Conservation (phyloP, 2,113 vertebrate species). For the Laticauda colubrina region DNA sequence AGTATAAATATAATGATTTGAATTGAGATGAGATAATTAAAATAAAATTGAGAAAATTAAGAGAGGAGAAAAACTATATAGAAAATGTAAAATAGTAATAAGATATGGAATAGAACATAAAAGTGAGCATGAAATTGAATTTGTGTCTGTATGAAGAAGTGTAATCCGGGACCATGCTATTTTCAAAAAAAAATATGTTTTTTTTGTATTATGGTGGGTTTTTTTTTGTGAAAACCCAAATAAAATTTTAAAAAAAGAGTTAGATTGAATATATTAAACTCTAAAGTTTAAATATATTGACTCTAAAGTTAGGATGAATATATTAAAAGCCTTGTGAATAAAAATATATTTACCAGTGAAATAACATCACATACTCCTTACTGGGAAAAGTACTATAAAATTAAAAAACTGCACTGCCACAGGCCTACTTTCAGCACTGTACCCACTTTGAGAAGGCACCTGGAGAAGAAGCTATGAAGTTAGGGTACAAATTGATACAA, state of each 20-base stretch:
- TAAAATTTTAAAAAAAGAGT: neutral
- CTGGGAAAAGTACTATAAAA: neutral
- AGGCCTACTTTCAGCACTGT: neutral
- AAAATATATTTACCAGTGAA: neutral
- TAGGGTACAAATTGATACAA: neutral
- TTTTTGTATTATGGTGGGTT: too few species aligned
- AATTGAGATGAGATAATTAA: too few species aligned
- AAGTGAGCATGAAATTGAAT: too few species aligned
- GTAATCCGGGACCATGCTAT: too few species aligned
- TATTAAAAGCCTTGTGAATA: neutral
- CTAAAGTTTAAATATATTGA: neutral
- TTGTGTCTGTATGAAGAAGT: too few species aligned
- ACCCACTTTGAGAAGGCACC: neutral
- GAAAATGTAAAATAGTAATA: too few species aligned
- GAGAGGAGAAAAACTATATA: too few species aligned
- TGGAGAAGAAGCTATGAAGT: neutral
- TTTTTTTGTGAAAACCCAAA: too few species aligned
- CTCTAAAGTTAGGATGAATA: neutral
- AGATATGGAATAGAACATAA: too few species aligned
- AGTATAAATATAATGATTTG: too few species aligned
- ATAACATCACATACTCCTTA: neutral
- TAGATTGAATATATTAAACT: neutral
- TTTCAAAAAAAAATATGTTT: too few species aligned
- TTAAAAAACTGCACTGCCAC: neutral
- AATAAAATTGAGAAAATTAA: too few species aligned